phyloP scores from a whole-genome alignment of 2,113 vertebrate species.

The Elgaria multicarinata region DNA sequence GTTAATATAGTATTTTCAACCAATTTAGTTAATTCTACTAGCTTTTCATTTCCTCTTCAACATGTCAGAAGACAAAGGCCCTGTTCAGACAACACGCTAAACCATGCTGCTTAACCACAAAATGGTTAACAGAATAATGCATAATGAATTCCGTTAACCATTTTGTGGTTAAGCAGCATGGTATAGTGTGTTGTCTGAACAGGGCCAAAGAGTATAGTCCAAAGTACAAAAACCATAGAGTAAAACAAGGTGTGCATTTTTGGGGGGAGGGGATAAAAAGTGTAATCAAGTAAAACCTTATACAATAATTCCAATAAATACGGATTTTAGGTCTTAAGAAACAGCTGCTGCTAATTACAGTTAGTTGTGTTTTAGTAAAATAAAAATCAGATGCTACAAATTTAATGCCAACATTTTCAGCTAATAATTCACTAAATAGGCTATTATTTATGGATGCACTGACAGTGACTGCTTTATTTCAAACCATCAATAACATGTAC shows the following conservation, averaged over 20 bases:
- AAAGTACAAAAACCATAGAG: constrained; percentile 59
- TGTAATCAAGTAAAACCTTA: background rate
- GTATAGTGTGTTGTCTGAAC: too few relatives aligned
- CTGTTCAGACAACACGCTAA: too few relatives aligned
- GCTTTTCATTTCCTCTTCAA: constrained; percentile 48
- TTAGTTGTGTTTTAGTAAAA: background rate
- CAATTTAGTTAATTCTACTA: constrained; percentile 35
- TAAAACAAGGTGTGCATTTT: constrained; percentile 16
- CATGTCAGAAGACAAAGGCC: constrained; percentile 62
- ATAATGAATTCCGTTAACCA: too few relatives aligned
- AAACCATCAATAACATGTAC: background rate
- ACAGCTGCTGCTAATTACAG: background rate
- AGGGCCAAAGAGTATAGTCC: too few relatives aligned
- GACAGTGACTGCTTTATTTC: background rate
- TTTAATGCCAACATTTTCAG: background rate
- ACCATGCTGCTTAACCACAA: too few relatives aligned
- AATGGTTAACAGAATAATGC: too few relatives aligned
- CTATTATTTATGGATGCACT: background rate
- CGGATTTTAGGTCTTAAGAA: background rate
- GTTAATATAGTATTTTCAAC: too few relatives aligned
- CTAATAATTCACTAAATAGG: constrained; percentile 8
- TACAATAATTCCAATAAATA: background rate
- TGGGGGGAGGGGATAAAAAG: background rate
- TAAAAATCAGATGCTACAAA: background rate
- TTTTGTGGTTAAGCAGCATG: too few relatives aligned